Evolutionary conservation across 2,797 vertebrate species (phyloP).

Genomic region (Rhadinocentrus ornatus): DNA sequence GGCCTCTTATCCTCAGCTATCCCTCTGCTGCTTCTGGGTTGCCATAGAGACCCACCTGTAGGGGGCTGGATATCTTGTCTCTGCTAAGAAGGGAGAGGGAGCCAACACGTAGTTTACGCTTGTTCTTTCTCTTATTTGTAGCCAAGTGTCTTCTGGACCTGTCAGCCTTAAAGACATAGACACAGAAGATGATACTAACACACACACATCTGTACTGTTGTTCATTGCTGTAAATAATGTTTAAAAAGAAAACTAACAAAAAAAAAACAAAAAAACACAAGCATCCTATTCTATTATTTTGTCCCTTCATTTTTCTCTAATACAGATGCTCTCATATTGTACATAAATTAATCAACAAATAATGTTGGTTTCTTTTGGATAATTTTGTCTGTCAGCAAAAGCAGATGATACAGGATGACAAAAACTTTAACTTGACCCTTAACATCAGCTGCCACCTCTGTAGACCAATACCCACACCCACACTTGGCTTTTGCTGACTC

Average conservation of each 20-base stretch:
- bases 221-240: neutral
- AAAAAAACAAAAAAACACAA: conserved; percentile 13
- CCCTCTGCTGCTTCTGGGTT: conserved; percentile 50
- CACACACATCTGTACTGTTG: neutral
- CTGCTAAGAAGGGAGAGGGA: conserved; percentile 76
- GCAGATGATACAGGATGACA: conserved; percentile 46
- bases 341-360: conserved; percentile 5
- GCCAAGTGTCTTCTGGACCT: conserved; percentile 75
- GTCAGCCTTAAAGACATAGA: conserved; percentile 64
- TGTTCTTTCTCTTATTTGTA: conserved; percentile 69
- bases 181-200: conserved; percentile 9
- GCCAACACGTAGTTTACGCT: conserved; percentile 70
- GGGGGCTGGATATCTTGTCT: conserved; percentile 61
- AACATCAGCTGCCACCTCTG: conserved; percentile 16
- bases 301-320: neutral
- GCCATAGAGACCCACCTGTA: conserved; percentile 79
- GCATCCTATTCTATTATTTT: neutral
- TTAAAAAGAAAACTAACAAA: too few relatives aligned
- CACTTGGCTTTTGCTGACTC: conserved; percentile 43
- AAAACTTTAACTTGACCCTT: conserved; percentile 25
- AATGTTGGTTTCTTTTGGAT: conserved; percentile 12
- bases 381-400: conserved; percentile 6
- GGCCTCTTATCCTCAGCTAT: conserved; percentile 52
- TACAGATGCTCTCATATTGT: conserved; percentile 4
- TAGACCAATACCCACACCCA: conserved; percentile 19